These are phyloP conservation scores for Polypedilum vanderplanki DNA, from an alignment of 1,140 invertebrate species.

Conservation along the genomic window DNA sequence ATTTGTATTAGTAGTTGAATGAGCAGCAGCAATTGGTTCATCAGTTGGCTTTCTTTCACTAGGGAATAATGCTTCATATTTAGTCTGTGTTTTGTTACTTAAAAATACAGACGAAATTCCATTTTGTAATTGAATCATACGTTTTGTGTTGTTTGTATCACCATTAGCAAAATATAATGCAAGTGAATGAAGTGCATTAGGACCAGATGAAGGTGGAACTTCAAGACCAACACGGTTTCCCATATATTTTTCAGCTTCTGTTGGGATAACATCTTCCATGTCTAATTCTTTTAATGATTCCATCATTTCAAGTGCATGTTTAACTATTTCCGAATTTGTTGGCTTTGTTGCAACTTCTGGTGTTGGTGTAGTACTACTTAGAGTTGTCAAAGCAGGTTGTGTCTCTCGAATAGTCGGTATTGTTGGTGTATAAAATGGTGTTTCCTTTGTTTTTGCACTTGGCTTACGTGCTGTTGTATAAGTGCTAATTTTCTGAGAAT, in stretches of 20 bases:
- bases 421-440: slow-evolving; percentile 44
- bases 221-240: slow-evolving; percentile 51
- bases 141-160: slow-evolving; percentile 52
- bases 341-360: slow-evolving; percentile 30
- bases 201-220: slow-evolving; percentile 61
- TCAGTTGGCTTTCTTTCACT: slow-evolving; percentile 33
- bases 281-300: slow-evolving; percentile 42
- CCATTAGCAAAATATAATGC: slow-evolving; percentile 69
- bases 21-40: slow-evolving; percentile 42
- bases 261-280: slow-evolving; percentile 31
- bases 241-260: slow-evolving; percentile 41
- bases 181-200: slow-evolving; percentile 66
- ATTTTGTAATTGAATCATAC: slow-evolving; percentile 33
- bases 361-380: neutral
- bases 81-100: slow-evolving; percentile 51
- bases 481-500: slow-evolving; percentile 33
- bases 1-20: slow-evolving; percentile 44
- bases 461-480: slow-evolving; percentile 32
- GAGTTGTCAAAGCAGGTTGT: neutral
- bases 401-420: slow-evolving; percentile 41
- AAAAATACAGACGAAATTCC: slow-evolving; percentile 46
- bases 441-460: slow-evolving; percentile 39
- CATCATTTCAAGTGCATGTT: slow-evolving; percentile 45
- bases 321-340: slow-evolving; percentile 35
- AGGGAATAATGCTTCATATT: slow-evolving; percentile 52